These are phyloP conservation scores for Mionectes macconnelli DNA, from an alignment of 2,113 vertebrate species.

Conservation along the genomic window DNA sequence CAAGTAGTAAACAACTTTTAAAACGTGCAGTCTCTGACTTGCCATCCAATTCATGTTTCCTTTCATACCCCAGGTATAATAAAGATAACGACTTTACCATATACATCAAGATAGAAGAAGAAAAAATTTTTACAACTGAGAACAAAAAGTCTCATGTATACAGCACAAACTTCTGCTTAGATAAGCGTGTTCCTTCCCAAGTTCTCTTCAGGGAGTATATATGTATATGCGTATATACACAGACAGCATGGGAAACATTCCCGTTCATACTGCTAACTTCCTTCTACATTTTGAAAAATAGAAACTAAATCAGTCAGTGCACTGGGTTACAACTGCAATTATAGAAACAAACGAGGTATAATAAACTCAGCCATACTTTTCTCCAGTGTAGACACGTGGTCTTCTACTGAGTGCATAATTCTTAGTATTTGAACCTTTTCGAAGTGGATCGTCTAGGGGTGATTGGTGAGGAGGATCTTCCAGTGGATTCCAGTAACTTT, in stretches of 20 bases:
- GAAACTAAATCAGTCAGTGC: neutral
- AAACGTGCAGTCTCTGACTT: neutral
- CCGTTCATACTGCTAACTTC: neutral
- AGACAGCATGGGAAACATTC: neutral
- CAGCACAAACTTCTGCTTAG: neutral
- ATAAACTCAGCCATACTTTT: conserved; percentile 81
- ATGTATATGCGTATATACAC: neutral
- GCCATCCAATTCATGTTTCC: neutral
- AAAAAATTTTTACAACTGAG: neutral
- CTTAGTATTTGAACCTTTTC: conserved; percentile 83
- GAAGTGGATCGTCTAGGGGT: conserved; percentile 89
- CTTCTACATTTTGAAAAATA: neutral
- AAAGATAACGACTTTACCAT: neutral
- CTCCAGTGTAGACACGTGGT: conserved; percentile 92
- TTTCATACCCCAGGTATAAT: neutral
- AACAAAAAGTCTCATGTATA: neutral
- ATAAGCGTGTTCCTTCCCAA: neutral
- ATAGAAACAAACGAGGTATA: neutral
- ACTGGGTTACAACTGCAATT: neutral
- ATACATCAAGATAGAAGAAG: neutral
- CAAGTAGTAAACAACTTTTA: neutral
- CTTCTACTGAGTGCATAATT: conserved; percentile 85
- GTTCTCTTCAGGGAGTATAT: neutral
- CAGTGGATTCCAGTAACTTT: conserved; percentile 98
- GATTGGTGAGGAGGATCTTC: conserved; percentile 92